Evolutionary conservation across 1,140 invertebrate species (phyloP), one percentile per base, ranked within the genome.

Genomic region (Bombus terrestris): DNA sequence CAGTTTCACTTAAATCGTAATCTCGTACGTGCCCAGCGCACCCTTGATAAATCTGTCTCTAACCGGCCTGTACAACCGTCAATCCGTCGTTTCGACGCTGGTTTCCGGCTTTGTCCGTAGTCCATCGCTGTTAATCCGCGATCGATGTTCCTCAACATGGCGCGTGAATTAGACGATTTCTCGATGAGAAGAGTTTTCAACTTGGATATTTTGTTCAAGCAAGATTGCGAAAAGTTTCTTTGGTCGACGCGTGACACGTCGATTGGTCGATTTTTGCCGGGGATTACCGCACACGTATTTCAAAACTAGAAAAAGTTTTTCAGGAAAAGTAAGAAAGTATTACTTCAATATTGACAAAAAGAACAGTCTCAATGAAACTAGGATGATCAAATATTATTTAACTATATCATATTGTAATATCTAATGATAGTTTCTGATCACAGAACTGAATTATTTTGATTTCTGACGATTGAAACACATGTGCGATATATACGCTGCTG

Each of bases 1-100:
- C 62, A 79, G 72, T 88, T 90, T 90, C 89, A 88, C 89, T 90
- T 90, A 88, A 90, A 90, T 90, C 88, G 88, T 88, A 90, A 90
- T 88, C 89, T 90, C 89, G 88, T 78, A 88, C 89, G 89, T 77
- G 78, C 41, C 62, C 75, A 13, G 66, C n/a, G 32, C 59, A 57
- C 22, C 71, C 68, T 64, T 64, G 76, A 84, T 72, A 74, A 59
- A 68, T 76, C 86, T 77, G 37, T 59, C 28, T 53, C 72, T 25
- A 59, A 75, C 77, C 18, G 35, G 59, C 57, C 72, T 62, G 74
- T 47, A 72, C 68, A 43, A 71, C 39, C 68, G 83, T 72, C 83
- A 71, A 77, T 85, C 68, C 83, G 59, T n/a, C 71, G 83, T 81
- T 85, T 74, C 77, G 43, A 41, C 43, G 81, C 32, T n/a, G 43